phyloP scores from a whole-genome alignment of 2,797 vertebrate species.

The Halcyon leucocephala region DNA sequence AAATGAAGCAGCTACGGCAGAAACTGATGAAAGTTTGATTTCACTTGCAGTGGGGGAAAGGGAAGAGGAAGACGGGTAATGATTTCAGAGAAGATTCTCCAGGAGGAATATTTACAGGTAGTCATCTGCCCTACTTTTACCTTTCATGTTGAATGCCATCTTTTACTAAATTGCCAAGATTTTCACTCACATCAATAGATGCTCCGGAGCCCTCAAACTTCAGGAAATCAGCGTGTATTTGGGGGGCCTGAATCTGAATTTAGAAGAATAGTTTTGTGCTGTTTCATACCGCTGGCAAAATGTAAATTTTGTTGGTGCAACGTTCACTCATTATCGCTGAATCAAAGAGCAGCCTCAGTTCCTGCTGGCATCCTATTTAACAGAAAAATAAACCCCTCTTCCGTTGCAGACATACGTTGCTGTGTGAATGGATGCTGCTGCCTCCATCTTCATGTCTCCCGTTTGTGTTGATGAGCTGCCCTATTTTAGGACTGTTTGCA shows the following conservation, averaged over 20 bases:
- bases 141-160: not conserved
- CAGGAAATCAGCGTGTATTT: not conserved
- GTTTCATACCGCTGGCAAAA: constrained; percentile 23
- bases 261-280: constrained; percentile 2
- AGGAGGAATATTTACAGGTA: not conserved
- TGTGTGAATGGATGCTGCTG: not conserved
- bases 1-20: not conserved
- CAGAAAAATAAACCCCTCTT: constrained; percentile 7
- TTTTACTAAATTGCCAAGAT: constrained; percentile 24
- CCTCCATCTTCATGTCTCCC: not conserved
- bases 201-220: not conserved
- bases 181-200: not conserved
- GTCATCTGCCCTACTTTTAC: not conserved
- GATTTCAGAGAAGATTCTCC: not conserved
- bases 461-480: not conserved
- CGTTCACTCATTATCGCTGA: constrained; percentile 34
- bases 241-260: not conserved
- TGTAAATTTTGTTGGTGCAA: constrained; percentile 34
- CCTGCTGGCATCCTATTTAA: constrained; percentile 43
- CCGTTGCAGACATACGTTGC: not conserved
- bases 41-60: not conserved
- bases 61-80: constrained; percentile 4
- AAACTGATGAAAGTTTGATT: constrained; percentile 19
- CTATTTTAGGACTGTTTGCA: not conserved
- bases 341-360: constrained; percentile 60